Evolutionary conservation across 92 coral and sea anemone species (phyloP).

Genomic region (Metridium senile): DNA sequence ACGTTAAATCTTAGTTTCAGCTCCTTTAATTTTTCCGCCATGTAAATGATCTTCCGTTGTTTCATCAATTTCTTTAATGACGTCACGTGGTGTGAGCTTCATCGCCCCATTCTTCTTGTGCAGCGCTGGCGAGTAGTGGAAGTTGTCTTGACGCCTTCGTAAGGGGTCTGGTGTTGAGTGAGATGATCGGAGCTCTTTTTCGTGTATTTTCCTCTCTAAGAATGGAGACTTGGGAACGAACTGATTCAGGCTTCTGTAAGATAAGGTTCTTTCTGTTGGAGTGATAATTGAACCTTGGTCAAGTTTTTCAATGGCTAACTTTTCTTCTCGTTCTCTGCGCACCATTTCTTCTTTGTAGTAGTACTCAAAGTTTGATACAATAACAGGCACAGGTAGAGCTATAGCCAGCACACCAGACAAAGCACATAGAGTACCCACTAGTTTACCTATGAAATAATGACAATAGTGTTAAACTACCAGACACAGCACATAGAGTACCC

Average conservation of each 20-base stretch:
- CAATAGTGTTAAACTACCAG: too few relatives aligned
- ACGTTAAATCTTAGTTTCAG: constrained; percentile 28
- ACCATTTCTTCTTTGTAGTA: constrained; percentile 89
- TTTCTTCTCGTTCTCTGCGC: constrained; percentile 36
- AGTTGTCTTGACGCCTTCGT: constrained; percentile 23
- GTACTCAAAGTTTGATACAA: constrained; percentile 94
- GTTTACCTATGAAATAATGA: constrained; percentile 57
- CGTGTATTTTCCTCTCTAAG: constrained; percentile 47
- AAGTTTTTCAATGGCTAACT: constrained; percentile 23
- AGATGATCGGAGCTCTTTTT: constrained; percentile 7
- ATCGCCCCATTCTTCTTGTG: constrained; percentile 54
- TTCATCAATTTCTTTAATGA: constrained; percentile 65
- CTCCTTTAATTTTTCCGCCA: constrained; percentile 20
- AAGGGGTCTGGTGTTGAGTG: constrained; percentile 45
- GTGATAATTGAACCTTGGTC: constrained; percentile 11
- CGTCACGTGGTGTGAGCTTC: constrained; percentile 37
- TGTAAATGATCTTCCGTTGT: constrained; percentile 23
- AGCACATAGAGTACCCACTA: constrained; percentile 90
- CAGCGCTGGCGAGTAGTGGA: constrained; percentile 22
- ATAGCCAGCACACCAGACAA: constrained; percentile 94
- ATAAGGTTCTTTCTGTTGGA: constrained; percentile 47
- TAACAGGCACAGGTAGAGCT: constrained; percentile 97
- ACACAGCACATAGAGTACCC: constrained; percentile 89
- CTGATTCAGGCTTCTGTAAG: constrained; percentile 66
- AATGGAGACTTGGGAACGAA: constrained; percentile 70